Evolutionary conservation across 2,888 invertebrate genomes (phyloP), one percentile per base, ranked within the genome.

Genomic region (Acanthosepion lycidas): DNA sequence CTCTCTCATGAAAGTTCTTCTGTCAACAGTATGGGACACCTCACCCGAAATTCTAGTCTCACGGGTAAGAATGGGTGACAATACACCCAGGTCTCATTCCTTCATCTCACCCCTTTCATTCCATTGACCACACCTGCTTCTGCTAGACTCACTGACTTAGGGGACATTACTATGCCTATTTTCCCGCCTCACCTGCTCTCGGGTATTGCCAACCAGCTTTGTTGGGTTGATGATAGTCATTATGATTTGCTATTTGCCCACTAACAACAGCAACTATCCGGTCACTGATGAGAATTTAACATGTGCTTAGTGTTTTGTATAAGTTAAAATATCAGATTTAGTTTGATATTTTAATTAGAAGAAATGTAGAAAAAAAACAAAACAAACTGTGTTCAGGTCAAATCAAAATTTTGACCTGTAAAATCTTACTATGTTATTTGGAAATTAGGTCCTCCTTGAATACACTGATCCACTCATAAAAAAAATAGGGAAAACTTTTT

Each of bases 1-100:
- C 98, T 99, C 95, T 99, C 99, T 95, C 98, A 99, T 64, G 99
- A 99, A 98, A 99, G 99, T 97, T 99, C 99, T 97, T 99, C 99
- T 97, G 99, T 99, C 95, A 99, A 99, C 94, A 99, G 99, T 95
- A 98, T 99, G 96, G 98, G 99, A 97, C 99, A 99, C 98, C 98
- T 99, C 97, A 99, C 99, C 95, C 98, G 99, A 96, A 99, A 99
- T 98, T 99, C 98, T 94, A 96, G 96, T 95, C 97, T 97, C 51
- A 97, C 97, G 94, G 97, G 97, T 97, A 97, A 96, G 96, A 95
- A 94, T 92, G 23, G 93, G 93, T 94, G 94, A 48, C 53, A 53
- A 51, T 64, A 18, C 93, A 93, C n/a, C 49, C 51, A n/a, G 53
- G 93, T 93, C 93, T 93, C 49, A 49, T 93, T 53, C 51, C 28